Percentiles rank a stretch among this genome's conserved stretches.
Conservation (phyloP, 2,113 vertebrate genomes). For the Crotalus horridus region DNA sequence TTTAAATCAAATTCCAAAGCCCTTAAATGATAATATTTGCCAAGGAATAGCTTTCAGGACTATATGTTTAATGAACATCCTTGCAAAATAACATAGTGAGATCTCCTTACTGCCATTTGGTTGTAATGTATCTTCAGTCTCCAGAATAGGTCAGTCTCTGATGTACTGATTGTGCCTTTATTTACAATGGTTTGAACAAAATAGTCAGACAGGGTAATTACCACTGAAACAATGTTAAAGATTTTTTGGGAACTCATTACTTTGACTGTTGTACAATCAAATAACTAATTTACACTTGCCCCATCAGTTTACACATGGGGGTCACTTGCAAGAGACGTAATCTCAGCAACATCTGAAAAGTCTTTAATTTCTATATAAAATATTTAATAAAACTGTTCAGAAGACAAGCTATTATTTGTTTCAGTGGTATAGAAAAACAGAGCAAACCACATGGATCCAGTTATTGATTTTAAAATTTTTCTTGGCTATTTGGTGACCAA, state of each 20-base stretch:
- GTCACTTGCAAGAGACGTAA: not conserved
- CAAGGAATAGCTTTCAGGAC: not conserved
- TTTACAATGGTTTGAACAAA: not conserved
- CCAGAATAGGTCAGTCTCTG: not conserved
- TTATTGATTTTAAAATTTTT: not conserved
- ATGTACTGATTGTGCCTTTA: not conserved
- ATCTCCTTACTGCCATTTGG: not conserved
- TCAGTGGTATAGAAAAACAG: not conserved
- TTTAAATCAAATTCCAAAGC: slow-evolving; percentile 41
- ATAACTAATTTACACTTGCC: not conserved
- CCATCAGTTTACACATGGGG: not conserved
- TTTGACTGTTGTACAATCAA: accelerated
- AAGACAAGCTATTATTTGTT: not conserved
- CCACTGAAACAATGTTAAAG: not conserved
- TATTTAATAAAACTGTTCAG: not conserved
- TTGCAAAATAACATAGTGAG: not conserved
- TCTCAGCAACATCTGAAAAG: not conserved
- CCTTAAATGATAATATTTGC: not conserved
- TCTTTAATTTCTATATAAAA: not conserved
- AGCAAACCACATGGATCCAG: not conserved
- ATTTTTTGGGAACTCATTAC: not conserved
- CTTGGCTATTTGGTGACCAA: not conserved
- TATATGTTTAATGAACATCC: not conserved
- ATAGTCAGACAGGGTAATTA: not conserved
- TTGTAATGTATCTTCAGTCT: not conserved